phyloP scores from a whole-genome alignment of 2,113 vertebrate genomes.

The Lipotes vexillifer region DNA sequence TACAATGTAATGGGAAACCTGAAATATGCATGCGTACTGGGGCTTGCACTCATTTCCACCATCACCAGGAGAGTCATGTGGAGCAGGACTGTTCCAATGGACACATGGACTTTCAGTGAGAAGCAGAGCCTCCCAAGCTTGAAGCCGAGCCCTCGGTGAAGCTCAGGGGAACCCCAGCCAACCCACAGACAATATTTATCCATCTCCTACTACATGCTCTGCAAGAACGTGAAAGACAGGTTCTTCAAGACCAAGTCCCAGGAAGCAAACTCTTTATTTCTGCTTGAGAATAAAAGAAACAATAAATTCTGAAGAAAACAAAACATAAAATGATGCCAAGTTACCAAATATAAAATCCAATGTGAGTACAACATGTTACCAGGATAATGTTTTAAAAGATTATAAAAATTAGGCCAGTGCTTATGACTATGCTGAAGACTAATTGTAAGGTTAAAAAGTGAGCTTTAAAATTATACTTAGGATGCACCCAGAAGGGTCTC shows the following conservation, averaged over 20 bases:
- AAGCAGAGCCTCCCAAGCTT: background rate
- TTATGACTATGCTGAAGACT: background rate
- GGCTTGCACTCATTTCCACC: background rate
- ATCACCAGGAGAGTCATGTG: too few relatives aligned
- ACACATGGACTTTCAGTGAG: background rate
- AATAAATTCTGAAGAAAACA: background rate
- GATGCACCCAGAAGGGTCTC: background rate
- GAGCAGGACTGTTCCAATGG: background rate
- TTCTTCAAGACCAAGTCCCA: background rate
- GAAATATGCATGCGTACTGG: too few relatives aligned
- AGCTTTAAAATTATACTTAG: background rate
- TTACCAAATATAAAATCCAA: background rate
- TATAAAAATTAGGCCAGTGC: background rate
- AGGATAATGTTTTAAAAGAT: background rate
- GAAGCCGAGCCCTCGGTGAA: background rate
- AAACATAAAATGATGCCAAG: background rate
- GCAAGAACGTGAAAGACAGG: background rate
- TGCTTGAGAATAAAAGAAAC: background rate
- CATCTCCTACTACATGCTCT: background rate
- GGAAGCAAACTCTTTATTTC: background rate
- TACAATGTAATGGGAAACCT: background rate
- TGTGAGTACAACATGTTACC: background rate
- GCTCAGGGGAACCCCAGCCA: background rate
- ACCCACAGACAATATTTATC: background rate
- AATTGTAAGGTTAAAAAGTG: background rate